Base-by-base conservation (phyloP, 2,888 invertebrate species). In the Junonia oenone region DNA sequence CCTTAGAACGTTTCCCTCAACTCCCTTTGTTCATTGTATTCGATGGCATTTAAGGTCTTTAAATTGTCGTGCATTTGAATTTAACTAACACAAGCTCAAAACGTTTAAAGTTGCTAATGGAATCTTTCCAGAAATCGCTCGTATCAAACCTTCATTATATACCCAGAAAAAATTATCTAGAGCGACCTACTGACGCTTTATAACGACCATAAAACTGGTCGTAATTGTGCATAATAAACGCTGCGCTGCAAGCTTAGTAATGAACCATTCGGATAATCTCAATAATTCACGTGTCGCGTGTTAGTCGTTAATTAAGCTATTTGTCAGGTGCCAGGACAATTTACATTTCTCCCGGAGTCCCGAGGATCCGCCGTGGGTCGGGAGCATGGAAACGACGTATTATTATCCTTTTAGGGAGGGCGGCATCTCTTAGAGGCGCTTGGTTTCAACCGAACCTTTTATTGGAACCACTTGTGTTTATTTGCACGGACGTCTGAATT, bases 371-470 rank as follows among this genome's bases (percentile, higher is more conserved):
- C 69, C 67, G 68, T 69, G 72, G 71, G 70, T 72, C 74, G 72
- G 66, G 72, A 75, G 76, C 78, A 81, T 75, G 78, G 78, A 73
- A 86, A 88, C 87, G 88, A 83, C 84, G 87, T 84, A 90, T 89
- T 90, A 89, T 90, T 89, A 84, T 87, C 90, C 90, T 84, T 90
- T 89, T 90, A 90, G 88, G 90, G 88, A 84, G 71, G 78, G 83
- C 88, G 89, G 88, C 87, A 79, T 85, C 83, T 80, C 78, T 80
- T 69, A 77, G 73, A 75, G 78, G 73, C 75, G 73, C 70, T 69
- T 75, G 76, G 78, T 74, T 73, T 76, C 75, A 74, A 73, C 76
- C 72, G 81, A 80, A 83, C 83, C 88, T 84, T 85, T 87, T 87
- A 86, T 87, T 83, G 78, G 82, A 86, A 84, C 87, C 89, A 89